A percentile compares a stretch with the other conserved stretches of the same genome.
Evolutionary conservation across 2,797 vertebrate genomes (phyloP).

Genomic region (Aselliscus stoliczkanus): DNA sequence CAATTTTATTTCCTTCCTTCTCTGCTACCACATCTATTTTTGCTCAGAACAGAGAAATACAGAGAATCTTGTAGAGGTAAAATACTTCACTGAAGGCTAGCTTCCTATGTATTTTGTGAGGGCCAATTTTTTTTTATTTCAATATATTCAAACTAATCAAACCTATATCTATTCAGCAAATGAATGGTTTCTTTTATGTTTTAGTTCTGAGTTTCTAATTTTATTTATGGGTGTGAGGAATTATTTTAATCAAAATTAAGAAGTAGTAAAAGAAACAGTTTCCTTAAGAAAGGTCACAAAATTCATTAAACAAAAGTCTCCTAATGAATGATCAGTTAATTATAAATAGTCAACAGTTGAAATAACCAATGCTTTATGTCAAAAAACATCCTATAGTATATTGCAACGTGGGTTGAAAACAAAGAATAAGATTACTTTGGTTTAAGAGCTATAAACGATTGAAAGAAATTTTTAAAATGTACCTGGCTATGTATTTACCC

Average conservation of each 20-base stretch:
- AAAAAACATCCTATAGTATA: neutral
- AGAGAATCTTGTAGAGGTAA: neutral
- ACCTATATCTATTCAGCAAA: slow-evolving; percentile 54
- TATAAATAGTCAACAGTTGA: neutral
- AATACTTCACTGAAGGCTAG: neutral
- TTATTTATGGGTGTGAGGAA: slow-evolving; percentile 33
- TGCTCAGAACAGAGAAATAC: neutral
- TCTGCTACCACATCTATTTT: neutral
- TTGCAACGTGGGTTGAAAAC: neutral
- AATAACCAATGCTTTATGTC: neutral
- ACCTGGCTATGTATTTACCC: neutral
- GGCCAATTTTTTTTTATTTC: neutral
- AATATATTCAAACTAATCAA: neutral
- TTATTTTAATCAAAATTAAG: slow-evolving; percentile 47
- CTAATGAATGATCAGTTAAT: neutral
- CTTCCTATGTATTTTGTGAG: neutral
- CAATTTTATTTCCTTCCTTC: neutral
- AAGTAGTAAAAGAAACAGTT: slow-evolving; percentile 5
- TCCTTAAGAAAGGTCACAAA: neutral
- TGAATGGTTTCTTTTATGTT: slow-evolving; percentile 41
- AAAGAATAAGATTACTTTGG: neutral
- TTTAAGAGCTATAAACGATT: neutral
- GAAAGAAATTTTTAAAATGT: neutral
- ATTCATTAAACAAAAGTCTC: neutral
- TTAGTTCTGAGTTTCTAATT: slow-evolving; percentile 14